Evolutionary conservation across 2,113 vertebrate genomes (phyloP).

Genomic region (Chlorocebus sabaeus): DNA sequence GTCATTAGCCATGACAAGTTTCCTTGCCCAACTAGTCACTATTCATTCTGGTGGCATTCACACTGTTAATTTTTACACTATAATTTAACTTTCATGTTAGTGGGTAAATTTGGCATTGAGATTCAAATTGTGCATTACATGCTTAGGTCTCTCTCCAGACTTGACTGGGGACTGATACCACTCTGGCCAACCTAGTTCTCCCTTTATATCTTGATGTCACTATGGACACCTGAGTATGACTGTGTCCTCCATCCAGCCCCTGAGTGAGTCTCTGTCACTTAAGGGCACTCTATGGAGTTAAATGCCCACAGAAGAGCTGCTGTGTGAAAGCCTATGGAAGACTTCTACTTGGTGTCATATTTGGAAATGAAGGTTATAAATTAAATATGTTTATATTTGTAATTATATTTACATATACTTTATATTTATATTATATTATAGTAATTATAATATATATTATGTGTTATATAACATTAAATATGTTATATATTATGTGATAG

Average conservation of each 20-base stretch:
- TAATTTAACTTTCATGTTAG: neutral
- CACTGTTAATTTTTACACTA: neutral
- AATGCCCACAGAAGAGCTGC: accelerated
- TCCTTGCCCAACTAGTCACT: neutral
- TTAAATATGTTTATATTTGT: too few relatives aligned
- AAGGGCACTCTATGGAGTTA: neutral
- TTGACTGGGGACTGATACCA: neutral
- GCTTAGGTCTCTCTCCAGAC: neutral
- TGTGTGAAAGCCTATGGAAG: neutral
- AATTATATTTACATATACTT: too few relatives aligned
- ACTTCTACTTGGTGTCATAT: neutral
- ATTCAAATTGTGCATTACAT: neutral
- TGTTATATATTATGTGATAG: neutral
- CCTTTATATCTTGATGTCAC: neutral
- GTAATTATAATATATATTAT: neutral
- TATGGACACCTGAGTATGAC: neutral
- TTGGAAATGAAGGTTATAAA: neutral
- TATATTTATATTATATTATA: too few relatives aligned
- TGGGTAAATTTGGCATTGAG: neutral
- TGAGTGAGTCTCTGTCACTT: neutral
- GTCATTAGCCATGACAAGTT: neutral
- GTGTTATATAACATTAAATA: too few relatives aligned
- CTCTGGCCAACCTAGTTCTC: neutral
- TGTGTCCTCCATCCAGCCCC: neutral
- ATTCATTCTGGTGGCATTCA: neutral